Base-by-base conservation (phyloP, 2,797 vertebrate species). In the Antennarius maculatus region DNA sequence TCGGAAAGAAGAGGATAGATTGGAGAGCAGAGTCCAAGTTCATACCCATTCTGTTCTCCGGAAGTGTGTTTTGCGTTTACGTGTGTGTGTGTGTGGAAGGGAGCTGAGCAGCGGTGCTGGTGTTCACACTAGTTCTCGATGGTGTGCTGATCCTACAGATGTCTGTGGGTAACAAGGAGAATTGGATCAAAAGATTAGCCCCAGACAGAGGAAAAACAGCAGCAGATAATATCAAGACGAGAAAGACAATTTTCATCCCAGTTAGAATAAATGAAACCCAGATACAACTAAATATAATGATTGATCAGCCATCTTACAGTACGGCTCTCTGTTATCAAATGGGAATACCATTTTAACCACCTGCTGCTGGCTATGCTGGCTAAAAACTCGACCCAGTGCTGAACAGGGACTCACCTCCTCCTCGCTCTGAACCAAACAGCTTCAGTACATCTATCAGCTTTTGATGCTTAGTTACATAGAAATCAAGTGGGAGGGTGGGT, bases 1-100 rank as follows among this genome's bases (percentile, higher is more conserved):
- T 71, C 76, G 98, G 98, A 75, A 97, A 86, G 75, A 98, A 93
- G 67, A 98, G 86, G 89, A 97, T 1, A 53, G 87, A 82, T 63
- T 90, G 90, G 66, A 95, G 86, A 15, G 69, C 16, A 14, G 82
- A 88, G 80, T 94, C 93, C 85, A 94, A 86, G 78, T 94, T 95
- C 90, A 94, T 84, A 87, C 91, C 94, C 95, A 96, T 96, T 62
- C 56, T 88, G 76, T 81, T 51, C 52, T 76, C 23, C 46, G 60
- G 23, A 18, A 52, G 46, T 42, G 16, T 46, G 16, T 1, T 31
- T 2, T 34, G 31, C 7, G 31, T 34, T n/a, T n/a, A n/a, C n/a
- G 31, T 4, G 31, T 34, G 31, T 34, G 31, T 34, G 31, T 34
- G 31, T 34, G 31, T 39, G 34, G 58, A 74, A 46, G 47, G 71